These are phyloP conservation scores for Thaumatotibia leucotreta DNA, from an alignment of 1,140 invertebrate species.

Conservation along the genomic window DNA sequence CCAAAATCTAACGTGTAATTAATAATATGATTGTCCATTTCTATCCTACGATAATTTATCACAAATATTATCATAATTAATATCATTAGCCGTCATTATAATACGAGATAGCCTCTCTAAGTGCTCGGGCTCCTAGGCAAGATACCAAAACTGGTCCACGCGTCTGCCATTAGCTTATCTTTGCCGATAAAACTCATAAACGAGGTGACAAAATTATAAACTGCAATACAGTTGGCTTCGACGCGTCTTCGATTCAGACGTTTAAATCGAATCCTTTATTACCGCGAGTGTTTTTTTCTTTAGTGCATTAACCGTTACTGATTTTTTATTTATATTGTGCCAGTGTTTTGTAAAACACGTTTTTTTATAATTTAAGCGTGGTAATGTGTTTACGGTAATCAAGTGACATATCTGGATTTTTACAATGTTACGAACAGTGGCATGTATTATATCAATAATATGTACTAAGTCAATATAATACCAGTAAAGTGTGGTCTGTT, in stretches of 20 bases:
- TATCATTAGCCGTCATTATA: background rate
- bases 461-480: background rate
- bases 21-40: background rate
- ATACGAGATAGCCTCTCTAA: background rate
- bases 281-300: background rate
- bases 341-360: background rate
- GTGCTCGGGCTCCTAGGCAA: background rate
- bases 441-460: background rate
- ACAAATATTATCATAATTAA: background rate
- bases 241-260: background rate
- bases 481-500: background rate
- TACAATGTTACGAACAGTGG: background rate
- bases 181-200: constrained; percentile 3
- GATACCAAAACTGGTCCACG: background rate
- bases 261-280: background rate
- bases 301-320: background rate
- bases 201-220: constrained; percentile 6
- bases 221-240: background rate
- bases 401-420: background rate
- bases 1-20: no score
- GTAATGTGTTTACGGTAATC: background rate
- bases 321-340: background rate
- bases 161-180: background rate
- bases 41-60: background rate
- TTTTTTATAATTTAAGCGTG: background rate